phyloP scores from a whole-genome alignment of 2,888 invertebrate species.

The Ornithoptera priamus region DNA sequence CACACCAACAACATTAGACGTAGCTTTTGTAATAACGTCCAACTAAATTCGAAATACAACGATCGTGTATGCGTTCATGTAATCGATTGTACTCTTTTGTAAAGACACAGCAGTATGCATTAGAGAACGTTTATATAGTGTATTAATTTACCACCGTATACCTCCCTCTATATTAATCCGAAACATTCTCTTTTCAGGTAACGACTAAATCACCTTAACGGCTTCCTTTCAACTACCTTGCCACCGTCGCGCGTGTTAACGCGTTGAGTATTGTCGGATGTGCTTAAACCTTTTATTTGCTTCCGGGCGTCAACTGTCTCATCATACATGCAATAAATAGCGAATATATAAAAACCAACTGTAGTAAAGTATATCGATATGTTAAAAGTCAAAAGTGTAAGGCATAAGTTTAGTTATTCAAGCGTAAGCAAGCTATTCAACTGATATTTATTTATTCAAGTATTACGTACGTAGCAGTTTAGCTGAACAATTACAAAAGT shows the following conservation, averaged over 20 bases:
- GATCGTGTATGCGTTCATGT: too few relatives aligned
- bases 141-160: not conserved
- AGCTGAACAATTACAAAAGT: not conserved
- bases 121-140: not conserved
- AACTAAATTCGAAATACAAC: too few relatives aligned
- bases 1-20: too few relatives aligned
- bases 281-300: not conserved
- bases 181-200: not conserved
- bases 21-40: not conserved
- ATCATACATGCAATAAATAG: too few relatives aligned
- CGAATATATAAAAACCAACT: not conserved
- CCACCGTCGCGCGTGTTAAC: too few relatives aligned
- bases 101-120: not conserved
- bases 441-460: not conserved
- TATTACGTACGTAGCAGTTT: not conserved
- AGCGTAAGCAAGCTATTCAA: not conserved
- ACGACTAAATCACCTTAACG: not conserved
- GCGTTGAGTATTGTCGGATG: not conserved
- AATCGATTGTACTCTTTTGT: not conserved
- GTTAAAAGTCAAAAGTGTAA: too few relatives aligned
- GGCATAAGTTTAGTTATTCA: too few relatives aligned
- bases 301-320: too few relatives aligned
- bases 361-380: not conserved
- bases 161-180: not conserved
- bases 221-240: too few relatives aligned